phyloP scores from a whole-genome alignment of 2,888 invertebrate species.

The Odontothrips loti region DNA sequence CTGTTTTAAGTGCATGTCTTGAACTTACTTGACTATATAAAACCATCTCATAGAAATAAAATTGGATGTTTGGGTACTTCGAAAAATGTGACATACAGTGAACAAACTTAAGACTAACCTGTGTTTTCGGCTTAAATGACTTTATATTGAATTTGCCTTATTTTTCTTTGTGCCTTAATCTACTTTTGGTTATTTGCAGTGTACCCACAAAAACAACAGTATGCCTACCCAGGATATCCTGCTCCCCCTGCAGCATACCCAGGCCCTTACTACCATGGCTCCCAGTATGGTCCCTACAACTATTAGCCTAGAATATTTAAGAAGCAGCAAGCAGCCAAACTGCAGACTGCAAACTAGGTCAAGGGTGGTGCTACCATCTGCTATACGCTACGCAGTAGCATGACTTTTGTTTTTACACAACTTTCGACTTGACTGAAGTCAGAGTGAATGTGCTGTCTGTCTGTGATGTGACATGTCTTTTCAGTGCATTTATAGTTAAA shows the following conservation, averaged over 20 bases:
- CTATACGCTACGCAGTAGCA: background rate
- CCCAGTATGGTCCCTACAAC: constrained; percentile 90
- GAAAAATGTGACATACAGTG: background rate
- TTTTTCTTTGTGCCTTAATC: constrained; percentile 35
- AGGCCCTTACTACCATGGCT: constrained; percentile 83
- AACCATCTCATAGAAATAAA: background rate
- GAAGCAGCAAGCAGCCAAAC: background rate
- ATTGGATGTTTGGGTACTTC: background rate
- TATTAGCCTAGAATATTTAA: constrained; percentile 53
- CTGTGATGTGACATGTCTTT: constrained; percentile 14
- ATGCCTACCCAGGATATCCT: constrained; percentile 78
- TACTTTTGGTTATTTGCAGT: constrained; percentile 55
- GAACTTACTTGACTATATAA: background rate
- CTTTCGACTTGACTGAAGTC: constrained; percentile 6
- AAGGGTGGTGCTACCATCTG: background rate
- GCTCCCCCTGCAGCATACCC: constrained; percentile 74
- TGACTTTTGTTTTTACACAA: background rate
- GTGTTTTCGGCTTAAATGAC: background rate
- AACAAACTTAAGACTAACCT: background rate
- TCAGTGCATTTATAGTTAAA: background rate
- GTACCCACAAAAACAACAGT: constrained; percentile 91
- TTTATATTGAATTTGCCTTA: constrained; percentile 31
- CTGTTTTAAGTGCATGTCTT: background rate
- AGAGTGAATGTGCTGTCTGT: constrained; percentile 4
- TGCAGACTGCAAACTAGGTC: background rate